Conservation (phyloP, 1,140 invertebrate species). For the Olivierus martensii region DNA sequence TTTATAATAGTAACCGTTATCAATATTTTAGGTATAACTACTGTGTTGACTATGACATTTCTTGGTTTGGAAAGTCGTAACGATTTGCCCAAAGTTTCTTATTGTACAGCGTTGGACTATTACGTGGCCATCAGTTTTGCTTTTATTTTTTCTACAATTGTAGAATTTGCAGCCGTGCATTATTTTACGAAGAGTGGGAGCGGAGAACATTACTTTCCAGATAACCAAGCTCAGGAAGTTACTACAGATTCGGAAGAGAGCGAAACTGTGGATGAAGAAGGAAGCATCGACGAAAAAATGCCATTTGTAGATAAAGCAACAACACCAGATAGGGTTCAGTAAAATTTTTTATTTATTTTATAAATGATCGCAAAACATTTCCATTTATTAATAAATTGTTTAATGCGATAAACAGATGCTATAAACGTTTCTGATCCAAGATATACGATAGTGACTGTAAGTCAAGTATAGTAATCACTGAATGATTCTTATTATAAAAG, state of each 20-base stretch:
- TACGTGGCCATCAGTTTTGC: slow-evolving; percentile 74
- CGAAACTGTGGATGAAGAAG: background rate
- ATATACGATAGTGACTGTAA: no score
- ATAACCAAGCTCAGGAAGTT: background rate
- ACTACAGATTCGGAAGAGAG: slow-evolving; percentile 5
- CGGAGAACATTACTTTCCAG: slow-evolving; percentile 59
- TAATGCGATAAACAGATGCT: no score
- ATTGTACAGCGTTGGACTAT: slow-evolving; percentile 72
- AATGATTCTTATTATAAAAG: no score
- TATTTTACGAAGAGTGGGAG: slow-evolving; percentile 81
- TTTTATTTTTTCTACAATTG: slow-evolving; percentile 75
- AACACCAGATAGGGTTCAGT: no score
- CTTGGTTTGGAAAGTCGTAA: slow-evolving; percentile 68
- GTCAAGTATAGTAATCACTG: no score
- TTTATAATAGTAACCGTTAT: no score
- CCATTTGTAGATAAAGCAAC: no score
- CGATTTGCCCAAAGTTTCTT: slow-evolving; percentile 72
- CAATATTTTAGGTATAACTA: slow-evolving; percentile 63
- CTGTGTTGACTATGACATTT: slow-evolving; percentile 78
- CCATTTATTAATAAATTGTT: no score
- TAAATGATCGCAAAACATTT: no score
- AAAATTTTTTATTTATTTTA: no score
- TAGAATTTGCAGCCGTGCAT: slow-evolving; percentile 74
- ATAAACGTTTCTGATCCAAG: no score
- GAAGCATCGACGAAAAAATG: no score